Evolutionary conservation across 2,888 invertebrate species (phyloP).

Genomic region (Rutpela maculata): DNA sequence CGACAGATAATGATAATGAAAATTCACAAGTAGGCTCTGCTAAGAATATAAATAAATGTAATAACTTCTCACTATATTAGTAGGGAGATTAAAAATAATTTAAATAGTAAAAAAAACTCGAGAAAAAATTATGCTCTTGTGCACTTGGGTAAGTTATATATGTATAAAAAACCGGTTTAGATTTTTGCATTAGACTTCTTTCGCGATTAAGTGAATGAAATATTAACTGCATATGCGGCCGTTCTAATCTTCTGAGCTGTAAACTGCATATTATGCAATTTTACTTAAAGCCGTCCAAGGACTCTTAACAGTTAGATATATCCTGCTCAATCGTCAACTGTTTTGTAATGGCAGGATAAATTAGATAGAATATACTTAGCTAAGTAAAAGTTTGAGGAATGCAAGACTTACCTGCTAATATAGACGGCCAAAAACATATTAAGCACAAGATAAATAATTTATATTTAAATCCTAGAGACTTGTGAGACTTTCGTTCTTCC

Average conservation of each 20-base stretch:
- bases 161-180: conserved; percentile 23
- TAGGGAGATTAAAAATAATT: no score
- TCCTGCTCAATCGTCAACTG: conserved; percentile 8
- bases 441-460: conserved; percentile 48
- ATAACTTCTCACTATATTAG: no score
- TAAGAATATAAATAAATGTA: no score
- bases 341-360: not conserved
- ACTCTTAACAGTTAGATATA: conserved; percentile 15
- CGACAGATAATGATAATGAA: no score
- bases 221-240: not conserved
- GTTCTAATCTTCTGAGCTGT: conserved; percentile 31
- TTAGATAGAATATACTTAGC: not conserved
- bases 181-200: not conserved
- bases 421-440: conserved; percentile 44
- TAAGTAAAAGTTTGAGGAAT: not conserved
- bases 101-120: no score
- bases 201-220: not conserved
- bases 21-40: no score
- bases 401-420: conserved; percentile 53
- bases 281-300: conserved; percentile 11
- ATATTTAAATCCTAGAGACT: conserved; percentile 45
- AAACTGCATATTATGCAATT: conserved; percentile 34
- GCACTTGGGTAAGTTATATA: not conserved
- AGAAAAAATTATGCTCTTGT: no score
- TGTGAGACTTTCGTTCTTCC: conserved; percentile 51